phyloP scores from a whole-genome alignment of 2,888 invertebrate genomes.

The Pseudococcus jackbeardsleyi region DNA sequence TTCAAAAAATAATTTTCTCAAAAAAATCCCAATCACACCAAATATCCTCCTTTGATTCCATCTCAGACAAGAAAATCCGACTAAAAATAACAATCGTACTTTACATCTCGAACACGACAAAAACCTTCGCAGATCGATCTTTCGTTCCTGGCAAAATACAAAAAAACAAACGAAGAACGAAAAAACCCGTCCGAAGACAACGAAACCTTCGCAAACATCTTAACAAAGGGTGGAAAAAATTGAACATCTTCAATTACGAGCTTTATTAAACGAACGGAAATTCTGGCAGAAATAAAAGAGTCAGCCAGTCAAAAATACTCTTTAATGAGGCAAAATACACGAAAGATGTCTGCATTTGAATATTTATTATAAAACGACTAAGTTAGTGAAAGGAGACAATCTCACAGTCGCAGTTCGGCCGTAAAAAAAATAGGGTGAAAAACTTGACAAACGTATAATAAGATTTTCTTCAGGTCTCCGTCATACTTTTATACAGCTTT shows the following conservation, averaged over 20 bases:
- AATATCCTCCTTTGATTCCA: neutral
- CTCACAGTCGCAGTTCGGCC: neutral
- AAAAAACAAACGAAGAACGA: neutral
- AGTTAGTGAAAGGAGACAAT: neutral
- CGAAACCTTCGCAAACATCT: neutral
- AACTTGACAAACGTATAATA: neutral
- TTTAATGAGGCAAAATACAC: constrained; percentile 8
- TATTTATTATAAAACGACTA: neutral
- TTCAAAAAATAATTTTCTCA: neutral
- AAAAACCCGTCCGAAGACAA: neutral
- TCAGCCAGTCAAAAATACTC: neutral
- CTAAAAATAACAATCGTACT: neutral
- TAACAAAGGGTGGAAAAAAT: constrained; percentile 8
- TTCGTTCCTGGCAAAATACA: neutral
- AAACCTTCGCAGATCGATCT: neutral
- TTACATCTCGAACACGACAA: neutral
- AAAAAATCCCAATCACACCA: neutral
- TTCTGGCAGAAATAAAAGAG: neutral
- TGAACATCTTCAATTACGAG: constrained; percentile 10
- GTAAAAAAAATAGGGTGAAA: neutral
- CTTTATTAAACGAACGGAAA: constrained; percentile 3
- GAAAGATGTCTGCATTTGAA: constrained; percentile 4
- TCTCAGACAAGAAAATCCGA: neutral
- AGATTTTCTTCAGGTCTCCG: neutral
- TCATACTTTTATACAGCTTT: neutral